A percentile compares a stretch with the other conserved stretches of the same genome.
Evolutionary conservation across 2,797 vertebrate species (phyloP).

Genomic region (Sebastes variabilis): DNA sequence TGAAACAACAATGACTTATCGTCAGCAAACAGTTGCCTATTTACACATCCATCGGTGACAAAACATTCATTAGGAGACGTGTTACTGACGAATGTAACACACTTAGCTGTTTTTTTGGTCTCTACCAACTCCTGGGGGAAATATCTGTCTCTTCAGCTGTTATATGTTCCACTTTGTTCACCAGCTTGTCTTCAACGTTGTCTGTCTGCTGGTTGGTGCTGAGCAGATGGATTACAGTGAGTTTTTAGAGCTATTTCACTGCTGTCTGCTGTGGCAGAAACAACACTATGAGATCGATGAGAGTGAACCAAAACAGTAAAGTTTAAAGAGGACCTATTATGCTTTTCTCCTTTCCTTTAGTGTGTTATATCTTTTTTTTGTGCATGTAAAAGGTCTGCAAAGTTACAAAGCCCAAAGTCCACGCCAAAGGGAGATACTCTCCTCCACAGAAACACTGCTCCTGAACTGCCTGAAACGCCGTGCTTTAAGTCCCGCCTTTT

Average conservation of each 20-base stretch:
- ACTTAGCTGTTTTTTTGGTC: background rate
- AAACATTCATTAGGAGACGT: background rate
- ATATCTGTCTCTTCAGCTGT: background rate
- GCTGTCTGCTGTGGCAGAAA: background rate
- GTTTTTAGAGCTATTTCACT: background rate
- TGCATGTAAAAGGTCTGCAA: no score
- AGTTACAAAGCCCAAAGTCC: no score
- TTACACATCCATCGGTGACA: background rate
- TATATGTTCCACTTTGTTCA: background rate
- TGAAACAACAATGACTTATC: background rate
- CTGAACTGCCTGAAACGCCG: no score
- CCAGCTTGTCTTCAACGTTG: background rate
- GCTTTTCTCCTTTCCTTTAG: no score
- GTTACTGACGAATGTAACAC: background rate
- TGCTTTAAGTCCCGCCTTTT: no score
- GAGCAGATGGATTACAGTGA: background rate
- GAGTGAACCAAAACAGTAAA: background rate
- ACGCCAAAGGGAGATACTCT: no score
- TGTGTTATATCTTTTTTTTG: no score
- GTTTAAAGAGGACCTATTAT: no score
- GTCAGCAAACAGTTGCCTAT: background rate
- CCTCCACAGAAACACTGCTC: no score
- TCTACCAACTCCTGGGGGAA: background rate
- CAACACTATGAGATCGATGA: background rate
- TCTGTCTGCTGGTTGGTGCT: background rate